phyloP scores from a whole-genome alignment of 2,113 vertebrate genomes.

The Ursus arctos region DNA sequence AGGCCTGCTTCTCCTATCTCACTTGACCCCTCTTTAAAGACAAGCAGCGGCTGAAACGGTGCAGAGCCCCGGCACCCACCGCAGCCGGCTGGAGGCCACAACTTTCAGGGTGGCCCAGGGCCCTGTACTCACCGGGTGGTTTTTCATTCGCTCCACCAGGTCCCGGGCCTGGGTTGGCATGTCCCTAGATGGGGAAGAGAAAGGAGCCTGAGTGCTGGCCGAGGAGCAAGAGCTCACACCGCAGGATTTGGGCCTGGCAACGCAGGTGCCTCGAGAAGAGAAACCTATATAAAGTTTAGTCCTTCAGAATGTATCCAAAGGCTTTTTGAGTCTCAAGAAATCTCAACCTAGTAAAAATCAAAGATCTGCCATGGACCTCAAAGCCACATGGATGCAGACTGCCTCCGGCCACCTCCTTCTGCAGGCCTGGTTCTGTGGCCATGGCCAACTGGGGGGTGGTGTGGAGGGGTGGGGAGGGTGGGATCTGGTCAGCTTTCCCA shows the following conservation, averaged over 20 bases:
- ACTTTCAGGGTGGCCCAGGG: not conserved
- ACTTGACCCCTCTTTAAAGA: accelerated
- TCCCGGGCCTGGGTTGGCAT: conserved; percentile 90
- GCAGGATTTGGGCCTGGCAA: not conserved
- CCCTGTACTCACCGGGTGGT: conserved; percentile 88
- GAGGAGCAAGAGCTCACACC: not conserved
- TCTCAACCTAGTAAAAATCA: not conserved
- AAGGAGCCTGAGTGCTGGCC: not conserved
- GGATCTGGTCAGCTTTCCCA: not conserved
- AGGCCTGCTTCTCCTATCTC: conserved; percentile 50
- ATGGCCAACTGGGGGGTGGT: not conserved
- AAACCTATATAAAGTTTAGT: not conserved
- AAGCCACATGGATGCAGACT: not conserved
- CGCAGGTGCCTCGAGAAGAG: not conserved
- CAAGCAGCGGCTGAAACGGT: not conserved
- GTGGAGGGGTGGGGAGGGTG: not conserved
- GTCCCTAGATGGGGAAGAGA: conserved; percentile 85
- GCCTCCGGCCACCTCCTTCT: accelerated
- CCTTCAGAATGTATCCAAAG: not conserved
- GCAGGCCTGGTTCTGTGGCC: not conserved
- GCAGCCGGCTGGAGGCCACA: not conserved
- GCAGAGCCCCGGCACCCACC: not conserved
- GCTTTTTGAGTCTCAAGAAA: not conserved
- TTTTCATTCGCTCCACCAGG: conserved; percentile 91
- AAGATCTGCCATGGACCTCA: not conserved